These are phyloP conservation scores for Lomographa bimaculata DNA, from an alignment of 2,888 invertebrate genomes.

Conservation along the genomic window DNA sequence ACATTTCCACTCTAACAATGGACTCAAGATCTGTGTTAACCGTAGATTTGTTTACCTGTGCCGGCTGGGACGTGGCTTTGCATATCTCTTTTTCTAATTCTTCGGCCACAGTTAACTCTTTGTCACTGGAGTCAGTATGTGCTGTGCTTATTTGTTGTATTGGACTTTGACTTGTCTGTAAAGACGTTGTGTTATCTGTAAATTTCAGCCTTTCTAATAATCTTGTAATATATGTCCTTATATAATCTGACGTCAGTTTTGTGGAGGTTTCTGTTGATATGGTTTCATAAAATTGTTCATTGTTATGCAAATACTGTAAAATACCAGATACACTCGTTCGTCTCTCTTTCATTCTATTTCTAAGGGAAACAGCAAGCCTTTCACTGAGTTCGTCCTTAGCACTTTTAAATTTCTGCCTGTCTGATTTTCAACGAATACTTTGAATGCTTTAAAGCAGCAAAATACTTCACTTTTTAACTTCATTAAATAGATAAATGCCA, in stretches of 20 bases:
- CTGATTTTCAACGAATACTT: too few relatives aligned
- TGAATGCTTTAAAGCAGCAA: too few relatives aligned
- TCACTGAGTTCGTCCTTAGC: constrained; percentile 4
- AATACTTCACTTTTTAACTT: too few relatives aligned
- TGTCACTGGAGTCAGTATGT: constrained; percentile 4
- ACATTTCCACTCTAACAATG: constrained; percentile 16
- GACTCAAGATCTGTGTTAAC: constrained; percentile 11
- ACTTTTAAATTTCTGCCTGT: too few relatives aligned
- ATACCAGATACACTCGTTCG: constrained; percentile 10
- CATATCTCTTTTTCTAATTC: neutral
- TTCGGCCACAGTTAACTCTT: constrained; percentile 3
- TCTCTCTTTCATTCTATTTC: constrained; percentile 10
- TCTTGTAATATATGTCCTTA: too few relatives aligned
- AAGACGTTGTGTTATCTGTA: neutral
- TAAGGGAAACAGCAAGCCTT: constrained; percentile 10
- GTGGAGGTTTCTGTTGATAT: constrained; percentile 5
- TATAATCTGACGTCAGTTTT: constrained; percentile 1
- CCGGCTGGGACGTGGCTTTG: neutral
- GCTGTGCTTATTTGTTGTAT: constrained; percentile 3
- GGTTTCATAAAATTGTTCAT: constrained; percentile 4
- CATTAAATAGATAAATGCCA: too few relatives aligned
- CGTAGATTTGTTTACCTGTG: too few relatives aligned
- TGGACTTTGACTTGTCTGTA: constrained; percentile 1
- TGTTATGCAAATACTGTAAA: constrained; percentile 8
- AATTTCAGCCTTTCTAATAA: constrained; percentile 5